Evolutionary conservation across 2,113 vertebrate species (phyloP), one percentile per base, ranked within the genome.

Genomic region (Trichomycterus rosablanca): DNA sequence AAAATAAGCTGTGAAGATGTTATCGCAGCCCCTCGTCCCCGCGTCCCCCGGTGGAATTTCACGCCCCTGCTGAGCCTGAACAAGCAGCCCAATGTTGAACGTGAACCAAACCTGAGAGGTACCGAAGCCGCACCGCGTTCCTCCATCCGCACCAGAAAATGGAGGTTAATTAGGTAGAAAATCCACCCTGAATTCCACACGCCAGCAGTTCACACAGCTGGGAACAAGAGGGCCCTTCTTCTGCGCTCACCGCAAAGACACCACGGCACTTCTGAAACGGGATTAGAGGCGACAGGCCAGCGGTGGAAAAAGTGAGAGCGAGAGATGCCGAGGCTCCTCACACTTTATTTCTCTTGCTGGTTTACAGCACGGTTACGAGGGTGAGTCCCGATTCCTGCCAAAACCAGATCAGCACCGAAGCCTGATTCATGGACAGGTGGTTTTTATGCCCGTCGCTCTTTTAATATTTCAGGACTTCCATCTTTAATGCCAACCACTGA

Each of bases 91-190:
- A 74, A 69, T 63, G 49, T 66, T 59, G 32, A 24, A 56, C 34
- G n/a, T 49, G 56, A 73, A 68, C 57, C 40, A 42, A 72, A 72
- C 44, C 48, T n/a, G 40, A 61, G 30, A 16, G 66, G 30, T 44
- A 28, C 59, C 61, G 52, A 59, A 70, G 67, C 44, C 70, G 22
- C 58, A 67, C 70, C 51, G 18, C 76, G 66, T 72, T 70, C 70
- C 67, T 70, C 42, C 54, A 49, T 63, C 58, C 26, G 65, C 66
- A 59, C 46, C 54, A 39, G 51, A 77, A 74, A 76, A 76, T 69
- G 52, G 68, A 56, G 66, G 63, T 62, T 76, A 80, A 80, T 76
- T 76, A 71, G 70, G 74, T 61, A 67, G 72, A 78, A 80, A 73
- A 76, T 76, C 70, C 66, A 66, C 62, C 63, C 9, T 42, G 57